phyloP scores from a whole-genome alignment of 2,797 vertebrate species.

The Sternotherus odoratus region DNA sequence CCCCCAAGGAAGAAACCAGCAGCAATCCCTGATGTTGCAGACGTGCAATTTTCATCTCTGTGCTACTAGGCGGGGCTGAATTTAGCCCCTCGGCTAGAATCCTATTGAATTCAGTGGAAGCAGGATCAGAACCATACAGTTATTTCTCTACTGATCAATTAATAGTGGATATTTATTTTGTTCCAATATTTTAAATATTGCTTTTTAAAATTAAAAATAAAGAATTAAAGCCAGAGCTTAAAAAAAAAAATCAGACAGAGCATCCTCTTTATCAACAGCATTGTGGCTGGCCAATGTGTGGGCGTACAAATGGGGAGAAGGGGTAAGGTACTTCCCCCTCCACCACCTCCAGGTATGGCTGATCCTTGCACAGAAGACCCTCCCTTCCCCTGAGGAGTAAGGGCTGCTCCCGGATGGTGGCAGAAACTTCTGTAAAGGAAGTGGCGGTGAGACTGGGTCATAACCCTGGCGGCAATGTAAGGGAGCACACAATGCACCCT shows the following conservation, averaged over 20 bases:
- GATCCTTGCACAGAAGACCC: background rate
- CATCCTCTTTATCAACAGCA: background rate
- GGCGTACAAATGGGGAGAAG: background rate
- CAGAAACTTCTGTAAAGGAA: background rate
- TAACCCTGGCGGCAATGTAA: background rate
- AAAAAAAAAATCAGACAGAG: background rate
- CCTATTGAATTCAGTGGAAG: background rate
- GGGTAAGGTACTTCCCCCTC: background rate
- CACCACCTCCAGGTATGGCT: background rate
- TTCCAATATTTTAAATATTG: background rate
- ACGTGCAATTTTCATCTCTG: background rate
- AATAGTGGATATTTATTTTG: background rate
- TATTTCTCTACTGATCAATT: background rate
- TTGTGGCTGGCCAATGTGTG: background rate
- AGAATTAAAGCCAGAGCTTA: background rate
- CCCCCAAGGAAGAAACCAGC: background rate
- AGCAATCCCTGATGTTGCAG: background rate
- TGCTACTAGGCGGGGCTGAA: background rate
- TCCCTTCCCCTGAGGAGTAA: background rate
- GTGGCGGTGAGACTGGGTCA: background rate
- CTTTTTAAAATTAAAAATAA: background rate
- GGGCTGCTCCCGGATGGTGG: constrained; percentile 1
- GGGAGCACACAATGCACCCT: background rate
- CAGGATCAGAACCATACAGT: background rate
- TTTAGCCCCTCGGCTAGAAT: background rate